Evolutionary conservation across 1,140 invertebrate species (phyloP), one percentile per base, ranked within the genome.

Genomic region (Bemisia tabaci): DNA sequence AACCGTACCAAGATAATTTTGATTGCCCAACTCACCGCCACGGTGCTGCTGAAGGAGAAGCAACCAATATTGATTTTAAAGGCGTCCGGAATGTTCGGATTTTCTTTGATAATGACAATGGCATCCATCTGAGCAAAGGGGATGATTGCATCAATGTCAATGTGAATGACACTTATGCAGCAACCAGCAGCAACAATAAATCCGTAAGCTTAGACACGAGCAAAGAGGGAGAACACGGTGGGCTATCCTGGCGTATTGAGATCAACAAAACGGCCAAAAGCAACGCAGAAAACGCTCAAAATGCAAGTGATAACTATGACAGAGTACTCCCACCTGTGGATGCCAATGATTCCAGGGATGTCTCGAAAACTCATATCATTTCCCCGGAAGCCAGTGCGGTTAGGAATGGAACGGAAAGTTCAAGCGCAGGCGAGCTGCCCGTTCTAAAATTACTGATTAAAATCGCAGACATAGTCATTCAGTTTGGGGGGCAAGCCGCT

Each of bases 381-480:
- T 63, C 26, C 12, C 12, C 24, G 22, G 24, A 12, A 63, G 26
- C 5, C n/a, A 66, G 59, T 58, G n/a, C 48, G 24, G 23, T 67
- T 23, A 61, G 5, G 9, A 65, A 39, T 62, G 60, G 33, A 62
- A 63, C 24, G 9, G 66, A 69, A 63, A 62, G 39, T 60, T 63
- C 62, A 59, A 63, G 2, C 1, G 22, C 33, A 22, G 67, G 59
- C 27, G 70, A 73, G 21, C 71, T 71, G 39, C 70, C 72, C 2
- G 72, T 74, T 48, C 61, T 74, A 12, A 74, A 74, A 68, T 64
- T 74, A 17, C 72, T 73, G 68, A 74, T 74, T n/a, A 74, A 74
- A 66, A 74, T 72, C 23, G 72, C 73, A 21, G 73, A 73, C 70
- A 74, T 74, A 59, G 73, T 74, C 24, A 74, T 74, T 23, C 72